Evolutionary conservation across 1,140 invertebrate genomes (phyloP).

Genomic region (Caenorhabditis remanei): DNA sequence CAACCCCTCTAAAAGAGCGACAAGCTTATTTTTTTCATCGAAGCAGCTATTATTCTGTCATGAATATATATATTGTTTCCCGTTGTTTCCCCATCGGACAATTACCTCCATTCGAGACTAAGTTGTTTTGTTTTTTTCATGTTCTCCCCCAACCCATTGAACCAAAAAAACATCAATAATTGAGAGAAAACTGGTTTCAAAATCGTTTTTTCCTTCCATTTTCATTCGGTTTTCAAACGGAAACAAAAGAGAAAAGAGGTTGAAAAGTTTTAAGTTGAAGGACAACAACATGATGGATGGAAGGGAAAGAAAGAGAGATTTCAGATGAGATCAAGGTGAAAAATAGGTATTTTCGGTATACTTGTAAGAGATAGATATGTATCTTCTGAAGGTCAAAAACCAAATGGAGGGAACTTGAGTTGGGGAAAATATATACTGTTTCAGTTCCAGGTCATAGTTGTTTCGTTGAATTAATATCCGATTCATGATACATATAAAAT

Average conservation of each 20-base stretch:
- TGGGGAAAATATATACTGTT: too few relatives aligned
- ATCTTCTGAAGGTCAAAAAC: too few relatives aligned
- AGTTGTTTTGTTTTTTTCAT: slow-evolving; percentile 38
- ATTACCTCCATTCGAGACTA: background rate
- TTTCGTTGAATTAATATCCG: too few relatives aligned
- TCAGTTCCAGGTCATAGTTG: too few relatives aligned
- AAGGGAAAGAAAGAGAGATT: background rate
- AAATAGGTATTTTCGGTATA: too few relatives aligned
- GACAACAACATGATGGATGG: background rate
- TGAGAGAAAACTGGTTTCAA: slow-evolving; percentile 33
- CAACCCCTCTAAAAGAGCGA: too few relatives aligned
- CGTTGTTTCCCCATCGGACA: background rate
- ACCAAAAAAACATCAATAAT: slow-evolving; percentile 9
- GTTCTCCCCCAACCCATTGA: slow-evolving; percentile 1
- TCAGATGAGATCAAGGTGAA: too few relatives aligned
- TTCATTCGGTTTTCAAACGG: background rate
- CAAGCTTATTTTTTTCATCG: too few relatives aligned
- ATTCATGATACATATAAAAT: too few relatives aligned
- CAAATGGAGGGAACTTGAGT: too few relatives aligned
- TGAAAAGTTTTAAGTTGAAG: background rate
- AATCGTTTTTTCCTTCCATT: background rate
- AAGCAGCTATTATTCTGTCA: background rate
- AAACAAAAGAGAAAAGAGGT: background rate
- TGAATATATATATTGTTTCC: background rate
- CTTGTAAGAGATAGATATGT: too few relatives aligned